Evolutionary conservation across 1,140 invertebrate genomes (phyloP).

Genomic region (Coenobita brevimanus): DNA sequence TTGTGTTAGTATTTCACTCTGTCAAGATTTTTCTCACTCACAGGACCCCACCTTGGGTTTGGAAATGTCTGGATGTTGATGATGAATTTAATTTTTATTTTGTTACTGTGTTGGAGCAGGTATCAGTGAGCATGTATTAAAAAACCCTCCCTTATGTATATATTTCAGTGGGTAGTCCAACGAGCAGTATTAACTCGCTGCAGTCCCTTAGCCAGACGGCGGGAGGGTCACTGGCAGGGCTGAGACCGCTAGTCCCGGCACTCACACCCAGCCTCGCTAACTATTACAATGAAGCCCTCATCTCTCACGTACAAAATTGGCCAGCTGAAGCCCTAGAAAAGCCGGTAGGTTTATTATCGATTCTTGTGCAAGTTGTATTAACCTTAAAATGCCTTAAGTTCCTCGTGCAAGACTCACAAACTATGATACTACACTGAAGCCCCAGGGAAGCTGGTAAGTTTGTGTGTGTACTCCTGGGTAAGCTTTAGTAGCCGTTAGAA

Average conservation of each 20-base stretch:
- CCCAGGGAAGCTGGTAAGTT: no score
- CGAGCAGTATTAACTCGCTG: conserved; percentile 76
- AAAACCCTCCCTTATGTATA: background rate
- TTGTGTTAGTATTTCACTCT: no score
- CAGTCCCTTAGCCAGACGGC: conserved; percentile 76
- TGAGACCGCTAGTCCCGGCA: conserved; percentile 77
- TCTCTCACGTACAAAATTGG: conserved; percentile 93
- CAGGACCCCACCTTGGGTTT: no score
- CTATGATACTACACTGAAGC: no score
- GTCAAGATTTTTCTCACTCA: no score
- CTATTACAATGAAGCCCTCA: conserved; percentile 92
- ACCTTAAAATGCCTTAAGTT: background rate
- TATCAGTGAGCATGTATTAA: background rate
- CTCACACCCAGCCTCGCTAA: conserved; percentile 92
- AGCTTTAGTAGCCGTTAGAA: no score
- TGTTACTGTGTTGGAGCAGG: conserved; percentile 48
- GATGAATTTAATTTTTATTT: no score
- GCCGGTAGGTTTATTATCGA: conserved; percentile 80
- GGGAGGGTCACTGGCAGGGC: conserved; percentile 71
- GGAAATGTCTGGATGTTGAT: no score
- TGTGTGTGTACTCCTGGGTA: no score
- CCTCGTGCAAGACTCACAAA: no score
- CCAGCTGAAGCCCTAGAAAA: conserved; percentile 93
- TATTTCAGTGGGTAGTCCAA: conserved; percentile 73
- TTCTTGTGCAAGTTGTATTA: background rate